phyloP scores from a whole-genome alignment of 2,113 vertebrate genomes.

The Hydrochoerus hydrochaeris region DNA sequence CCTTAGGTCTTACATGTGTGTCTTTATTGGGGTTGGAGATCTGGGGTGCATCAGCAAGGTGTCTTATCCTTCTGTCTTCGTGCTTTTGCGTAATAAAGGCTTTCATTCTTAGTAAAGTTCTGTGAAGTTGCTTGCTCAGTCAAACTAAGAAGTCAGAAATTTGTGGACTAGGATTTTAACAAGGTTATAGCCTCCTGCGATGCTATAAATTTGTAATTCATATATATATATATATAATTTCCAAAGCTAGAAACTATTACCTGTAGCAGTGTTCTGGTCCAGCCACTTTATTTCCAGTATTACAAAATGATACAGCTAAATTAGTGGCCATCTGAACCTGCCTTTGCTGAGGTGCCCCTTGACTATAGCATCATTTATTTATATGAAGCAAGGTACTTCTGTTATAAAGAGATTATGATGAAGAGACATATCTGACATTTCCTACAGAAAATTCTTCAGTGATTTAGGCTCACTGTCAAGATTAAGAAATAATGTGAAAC shows the following conservation, averaged over 20 bases:
- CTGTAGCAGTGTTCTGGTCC: slow-evolving; percentile 17
- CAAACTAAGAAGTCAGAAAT: slow-evolving; percentile 56
- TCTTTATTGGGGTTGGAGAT: background rate
- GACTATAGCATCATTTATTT: background rate
- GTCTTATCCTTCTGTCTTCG: background rate
- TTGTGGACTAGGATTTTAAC: slow-evolving; percentile 43
- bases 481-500: background rate
- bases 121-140: background rate
- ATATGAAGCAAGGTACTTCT: slow-evolving; percentile 29
- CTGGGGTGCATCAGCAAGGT: background rate
- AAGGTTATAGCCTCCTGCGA: background rate
- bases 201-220: slow-evolving; percentile 30
- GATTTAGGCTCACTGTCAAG: slow-evolving; percentile 12
- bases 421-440: background rate
- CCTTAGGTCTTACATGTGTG: background rate
- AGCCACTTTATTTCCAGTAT: slow-evolving; percentile 10
- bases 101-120: slow-evolving; percentile 8
- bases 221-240: slow-evolving; percentile 37
- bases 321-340: background rate
- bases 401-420: background rate
- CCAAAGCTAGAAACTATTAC: background rate
- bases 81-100: slow-evolving; percentile 8
- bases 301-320: slow-evolving; percentile 50
- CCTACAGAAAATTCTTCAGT: background rate
- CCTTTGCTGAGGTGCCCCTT: background rate